Evolutionary conservation across 2,113 vertebrate species (phyloP).

Genomic region (human (Homo sapiens)): GRCh38 chr11:73414001-73414500

Average conservation of each 20-base stretch:
- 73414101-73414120: background rate
- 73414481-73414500: background rate
- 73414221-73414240: background rate
- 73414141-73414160: constrained; percentile 21
- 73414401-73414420: background rate
- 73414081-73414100: constrained; percentile 23
- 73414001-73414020: too few relatives aligned
- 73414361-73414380: background rate
- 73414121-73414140: constrained; percentile 45
- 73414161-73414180: background rate
- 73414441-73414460: background rate
- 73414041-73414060: too few relatives aligned
- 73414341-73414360: constrained; percentile 7
- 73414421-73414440: background rate
- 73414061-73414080: background rate
- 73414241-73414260: background rate
- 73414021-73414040: too few relatives aligned
- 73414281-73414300: background rate
- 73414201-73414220: background rate
- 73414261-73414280: background rate
- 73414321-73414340: background rate
- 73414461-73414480: background rate
- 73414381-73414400: constrained; percentile 35
- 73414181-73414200: background rate
- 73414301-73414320: background rate